phyloP scores from a whole-genome alignment of 2,113 vertebrate genomes.

The Mellivora capensis region DNA sequence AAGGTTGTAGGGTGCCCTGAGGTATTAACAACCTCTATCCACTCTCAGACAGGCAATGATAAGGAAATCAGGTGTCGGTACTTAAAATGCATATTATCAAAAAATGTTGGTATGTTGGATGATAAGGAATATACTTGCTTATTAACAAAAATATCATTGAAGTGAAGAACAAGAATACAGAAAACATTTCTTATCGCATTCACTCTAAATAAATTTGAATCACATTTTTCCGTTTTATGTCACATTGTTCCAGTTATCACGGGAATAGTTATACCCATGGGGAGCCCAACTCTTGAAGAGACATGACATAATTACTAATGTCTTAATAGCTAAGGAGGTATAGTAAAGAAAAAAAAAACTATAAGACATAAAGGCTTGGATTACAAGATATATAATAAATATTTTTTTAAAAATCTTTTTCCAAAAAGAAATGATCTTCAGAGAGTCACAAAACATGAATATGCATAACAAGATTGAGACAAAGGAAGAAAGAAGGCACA shows the following conservation, averaged over 20 bases:
- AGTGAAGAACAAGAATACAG: not conserved
- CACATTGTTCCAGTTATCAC: not conserved
- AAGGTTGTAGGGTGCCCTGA: not conserved
- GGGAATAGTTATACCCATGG: not conserved
- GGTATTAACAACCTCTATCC: not conserved
- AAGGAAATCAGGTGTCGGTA: not conserved
- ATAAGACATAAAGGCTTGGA: not conserved
- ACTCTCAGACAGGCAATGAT: not conserved
- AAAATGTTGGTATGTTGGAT: not conserved
- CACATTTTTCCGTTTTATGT: not conserved
- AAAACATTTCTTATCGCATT: not conserved
- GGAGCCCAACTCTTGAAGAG: not conserved
- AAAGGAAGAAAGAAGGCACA: not conserved
- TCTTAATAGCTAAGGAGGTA: not conserved
- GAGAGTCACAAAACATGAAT: not conserved
- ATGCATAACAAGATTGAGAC: not conserved
- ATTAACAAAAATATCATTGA: not conserved
- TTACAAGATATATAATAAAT: not conserved
- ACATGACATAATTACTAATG: not conserved
- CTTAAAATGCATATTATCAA: not conserved
- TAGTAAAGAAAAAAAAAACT: not conserved
- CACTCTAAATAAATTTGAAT: not conserved
- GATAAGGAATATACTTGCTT: not conserved
- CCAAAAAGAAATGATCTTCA: slow-evolving; percentile 6
- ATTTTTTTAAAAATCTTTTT: not conserved